phyloP scores from a whole-genome alignment of 2,888 invertebrate species.

The Andrena minutula region DNA sequence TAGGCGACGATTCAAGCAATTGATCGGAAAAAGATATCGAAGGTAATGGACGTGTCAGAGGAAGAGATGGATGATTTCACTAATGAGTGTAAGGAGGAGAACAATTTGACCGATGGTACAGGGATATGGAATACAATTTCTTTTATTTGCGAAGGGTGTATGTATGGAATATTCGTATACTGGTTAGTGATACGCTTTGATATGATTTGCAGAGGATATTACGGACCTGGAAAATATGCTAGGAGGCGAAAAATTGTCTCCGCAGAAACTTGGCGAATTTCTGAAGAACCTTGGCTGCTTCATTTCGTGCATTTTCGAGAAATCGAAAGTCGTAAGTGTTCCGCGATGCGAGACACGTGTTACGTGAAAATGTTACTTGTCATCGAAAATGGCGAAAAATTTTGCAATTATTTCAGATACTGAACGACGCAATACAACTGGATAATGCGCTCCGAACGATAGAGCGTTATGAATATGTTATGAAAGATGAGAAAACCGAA shows the following conservation, averaged over 20 bases:
- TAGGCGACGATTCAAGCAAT: not conserved
- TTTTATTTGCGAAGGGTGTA: no score
- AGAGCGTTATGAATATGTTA: not conserved
- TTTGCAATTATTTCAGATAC: not conserved
- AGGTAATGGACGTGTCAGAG: not conserved
- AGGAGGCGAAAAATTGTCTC: accelerated
- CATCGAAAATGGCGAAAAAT: not conserved
- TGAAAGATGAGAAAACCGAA: not conserved
- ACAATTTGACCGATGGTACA: not conserved
- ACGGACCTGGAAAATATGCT: not conserved
- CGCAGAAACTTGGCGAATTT: not conserved
- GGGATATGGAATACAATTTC: not conserved
- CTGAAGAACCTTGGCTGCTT: constrained; percentile 1
- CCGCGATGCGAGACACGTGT: not conserved
- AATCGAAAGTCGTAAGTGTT: constrained; percentile 18
- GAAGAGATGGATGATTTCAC: not conserved
- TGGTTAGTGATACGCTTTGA: not conserved
- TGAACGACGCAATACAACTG: not conserved
- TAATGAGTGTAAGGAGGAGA: not conserved
- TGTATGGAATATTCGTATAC: no score
- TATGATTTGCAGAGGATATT: not conserved
- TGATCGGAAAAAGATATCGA: not conserved
- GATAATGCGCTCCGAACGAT: not conserved
- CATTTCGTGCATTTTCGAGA: constrained; percentile 1
- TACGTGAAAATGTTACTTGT: not conserved